Conservation (phyloP, 2,797 vertebrate species). For the Dromococcyx pavoninus region DNA sequence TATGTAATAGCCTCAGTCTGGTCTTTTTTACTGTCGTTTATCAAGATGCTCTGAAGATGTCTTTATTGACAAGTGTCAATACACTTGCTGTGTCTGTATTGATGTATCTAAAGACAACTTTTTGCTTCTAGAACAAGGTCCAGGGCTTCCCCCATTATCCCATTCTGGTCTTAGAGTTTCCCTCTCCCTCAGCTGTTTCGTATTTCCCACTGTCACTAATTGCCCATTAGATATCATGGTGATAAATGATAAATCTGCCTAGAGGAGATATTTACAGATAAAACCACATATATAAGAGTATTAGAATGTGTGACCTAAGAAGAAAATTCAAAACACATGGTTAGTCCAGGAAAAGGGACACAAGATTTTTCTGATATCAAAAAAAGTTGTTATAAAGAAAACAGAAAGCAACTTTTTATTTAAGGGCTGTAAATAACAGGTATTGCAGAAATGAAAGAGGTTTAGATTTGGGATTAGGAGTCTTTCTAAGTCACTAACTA, state of each 20-base stretch:
- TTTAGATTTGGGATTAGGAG: not conserved
- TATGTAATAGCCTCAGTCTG: not conserved
- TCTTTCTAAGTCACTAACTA: not conserved
- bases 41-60: not conserved
- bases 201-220: not conserved
- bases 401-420: not conserved
- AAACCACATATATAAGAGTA: not conserved
- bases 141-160: accelerated
- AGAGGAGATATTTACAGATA: not conserved
- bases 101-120: not conserved
- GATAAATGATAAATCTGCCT: accelerated
- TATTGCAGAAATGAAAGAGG: not conserved
- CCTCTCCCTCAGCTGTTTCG: not conserved
- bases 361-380: not conserved
- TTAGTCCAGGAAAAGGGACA: not conserved
- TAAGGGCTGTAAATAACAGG: not conserved
- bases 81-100: not conserved
- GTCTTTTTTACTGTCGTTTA: not conserved
- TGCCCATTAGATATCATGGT: not conserved
- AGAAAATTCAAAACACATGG: not conserved
- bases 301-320: not conserved
- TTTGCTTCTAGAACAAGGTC: not conserved
- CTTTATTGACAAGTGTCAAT: too few relatives aligned
- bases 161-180: not conserved
- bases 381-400: not conserved